These are phyloP conservation scores for Platypus cylindrus DNA, from an alignment of 2,888 invertebrate species.

Conservation along the genomic window DNA sequence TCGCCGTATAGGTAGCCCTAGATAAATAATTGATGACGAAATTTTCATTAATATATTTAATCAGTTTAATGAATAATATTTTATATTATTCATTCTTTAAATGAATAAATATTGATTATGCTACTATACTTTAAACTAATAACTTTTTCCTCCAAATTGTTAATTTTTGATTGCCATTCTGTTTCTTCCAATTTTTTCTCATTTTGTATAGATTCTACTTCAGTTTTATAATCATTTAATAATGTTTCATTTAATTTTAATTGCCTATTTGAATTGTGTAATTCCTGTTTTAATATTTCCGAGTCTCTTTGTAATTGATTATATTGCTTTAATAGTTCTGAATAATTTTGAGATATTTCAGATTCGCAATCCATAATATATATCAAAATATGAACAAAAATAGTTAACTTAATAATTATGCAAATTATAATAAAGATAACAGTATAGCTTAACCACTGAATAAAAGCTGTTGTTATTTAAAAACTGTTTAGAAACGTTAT, in stretches of 20 bases:
- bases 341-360: slow-evolving; percentile 16
- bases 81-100: too few species aligned
- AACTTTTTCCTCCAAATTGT: slow-evolving; percentile 17
- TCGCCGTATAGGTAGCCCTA: slow-evolving; percentile 15
- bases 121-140: slow-evolving; percentile 6
- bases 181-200: slow-evolving; percentile 11
- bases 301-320: slow-evolving; percentile 15
- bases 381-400: too few species aligned
- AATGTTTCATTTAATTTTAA: slow-evolving; percentile 18
- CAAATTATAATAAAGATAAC: too few species aligned
- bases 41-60: neutral
- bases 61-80: too few species aligned
- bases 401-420: too few species aligned
- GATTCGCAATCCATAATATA: too few species aligned
- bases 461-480: too few species aligned
- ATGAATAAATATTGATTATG: too few species aligned
- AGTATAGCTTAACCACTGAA: too few species aligned
- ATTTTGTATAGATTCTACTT: slow-evolving; percentile 19
- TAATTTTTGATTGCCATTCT: slow-evolving; percentile 16
- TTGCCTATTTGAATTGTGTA: slow-evolving; percentile 22
- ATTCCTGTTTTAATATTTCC: slow-evolving; percentile 22
- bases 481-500: too few species aligned
- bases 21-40: neutral
- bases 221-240: slow-evolving; percentile 21
- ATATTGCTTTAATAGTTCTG: slow-evolving; percentile 13